Evolutionary conservation across 2,888 invertebrate genomes (phyloP).

Genomic region (Gari tellinella): DNA sequence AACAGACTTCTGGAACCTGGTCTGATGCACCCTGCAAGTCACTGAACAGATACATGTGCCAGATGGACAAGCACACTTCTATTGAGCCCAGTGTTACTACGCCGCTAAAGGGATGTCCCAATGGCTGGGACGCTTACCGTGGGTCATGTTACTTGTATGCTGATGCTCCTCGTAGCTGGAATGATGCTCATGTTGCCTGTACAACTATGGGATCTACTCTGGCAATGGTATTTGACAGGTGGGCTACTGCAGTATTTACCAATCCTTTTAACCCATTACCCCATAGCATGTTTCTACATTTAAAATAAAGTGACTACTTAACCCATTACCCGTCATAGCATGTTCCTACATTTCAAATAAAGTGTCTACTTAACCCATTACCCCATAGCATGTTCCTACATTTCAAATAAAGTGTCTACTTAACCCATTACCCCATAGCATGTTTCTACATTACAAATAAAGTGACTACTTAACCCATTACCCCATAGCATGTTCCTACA

Average conservation of each 20-base stretch:
- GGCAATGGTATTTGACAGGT: constrained; percentile 70
- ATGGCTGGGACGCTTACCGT: constrained; percentile 68
- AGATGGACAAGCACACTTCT: constrained; percentile 65
- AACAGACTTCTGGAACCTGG: constrained; percentile 51
- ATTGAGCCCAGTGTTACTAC: constrained; percentile 52
- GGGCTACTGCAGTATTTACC: too few species aligned
- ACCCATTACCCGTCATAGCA: too few species aligned
- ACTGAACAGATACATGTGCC: constrained; percentile 69
- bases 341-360: too few species aligned
- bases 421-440: too few species aligned
- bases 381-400: too few species aligned
- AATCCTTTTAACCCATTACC: neutral
- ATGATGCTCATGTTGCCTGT: constrained; percentile 59
- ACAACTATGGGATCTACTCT: constrained; percentile 58
- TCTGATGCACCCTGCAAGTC: constrained; percentile 69
- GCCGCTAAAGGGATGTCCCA: constrained; percentile 43
- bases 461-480: too few species aligned
- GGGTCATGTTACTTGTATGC: constrained; percentile 70
- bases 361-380: too few species aligned
- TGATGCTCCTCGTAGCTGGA: constrained; percentile 59
- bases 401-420: too few species aligned
- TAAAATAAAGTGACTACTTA: too few species aligned
- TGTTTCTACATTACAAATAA: too few species aligned
- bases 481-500: too few species aligned
- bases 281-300: too few species aligned